Evolutionary conservation across 2,888 invertebrate species (phyloP), one percentile per base, ranked within the genome.

Genomic region (Apodemia zela): DNA sequence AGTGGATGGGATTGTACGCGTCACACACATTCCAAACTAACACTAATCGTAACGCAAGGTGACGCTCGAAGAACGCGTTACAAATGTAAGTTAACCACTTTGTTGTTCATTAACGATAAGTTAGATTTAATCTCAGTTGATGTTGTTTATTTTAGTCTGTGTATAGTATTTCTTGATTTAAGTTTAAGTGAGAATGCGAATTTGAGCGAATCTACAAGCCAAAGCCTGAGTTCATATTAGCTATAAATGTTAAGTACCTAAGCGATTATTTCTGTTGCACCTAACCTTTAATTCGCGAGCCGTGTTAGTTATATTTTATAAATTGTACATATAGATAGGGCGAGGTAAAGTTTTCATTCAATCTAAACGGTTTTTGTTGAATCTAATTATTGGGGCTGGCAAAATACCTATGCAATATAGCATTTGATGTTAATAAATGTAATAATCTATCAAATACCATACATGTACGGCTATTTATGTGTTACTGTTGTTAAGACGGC

Each of bases 81-180:
- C 84, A 78, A 76, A 81, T 86, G 82, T 87, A 85, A 84, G 84
- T 89, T 89, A 88, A 89, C 90, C 90, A 90, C 89, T 87, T 85
- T 89, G 89, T 88, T 90, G 90, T 90, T 90, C 90, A 90, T 89
- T 89, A 90, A 85, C 82, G 85, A 81, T 90, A 90, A 90, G 90
- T 85, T 90, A 90, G 89, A 75, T 84, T 85, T 89, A 90, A 89
- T 88, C 84, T 89, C 87, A 86, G 84, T 89, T 81, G 87, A 86
- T 87, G 88, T 89, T 85, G 86, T 86, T 79, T 84, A 80, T 79
- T 84, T 84, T 85, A 86, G 85, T 89, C 82, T 88, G 86, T 89
- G 87, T 89, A 87, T 88, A 86, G 88, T 87, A 88, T 88, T 87
- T 78, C 85, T 76, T 85, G 81, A 80, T 76, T 85, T 71, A 85